Base-by-base conservation (phyloP, 2,797 vertebrate genomes). In the Fistularia tabacaria region DNA sequence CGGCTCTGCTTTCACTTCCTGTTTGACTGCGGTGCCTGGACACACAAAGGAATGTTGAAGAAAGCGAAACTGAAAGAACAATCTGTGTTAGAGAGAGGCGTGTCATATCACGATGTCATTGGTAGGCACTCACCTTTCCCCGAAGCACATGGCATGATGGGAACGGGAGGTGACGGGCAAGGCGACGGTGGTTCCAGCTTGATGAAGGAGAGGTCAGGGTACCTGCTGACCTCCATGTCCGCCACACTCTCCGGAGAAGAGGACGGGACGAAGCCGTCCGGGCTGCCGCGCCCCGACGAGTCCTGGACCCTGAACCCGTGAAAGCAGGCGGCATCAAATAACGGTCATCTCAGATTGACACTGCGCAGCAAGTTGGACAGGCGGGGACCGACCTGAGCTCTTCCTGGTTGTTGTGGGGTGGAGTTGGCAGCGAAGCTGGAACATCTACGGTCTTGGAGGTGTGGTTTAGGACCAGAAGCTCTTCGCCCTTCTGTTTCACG, bases 341-440 rank as follows among this genome's bases (percentile, higher is more conserved):
- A 25, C 2, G 5, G 25, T 25, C 25, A 25, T 25, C 25, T 25
- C 25, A 5, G 25, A 25, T 25, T 25, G 25, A 25, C 25, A 5
- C 25, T 25, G 25, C 25, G 25, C 5, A 25, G 25, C 25, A 5
- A 10, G 7, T n/a, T 3, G 41, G 7, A 12, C 9, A 9, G n/a
- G 8, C 41, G 14, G 8, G 12, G 36, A 3, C 0, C 38, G 68
- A 98, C 97, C 96, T 92, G 67, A 98, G 76, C 66, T 99, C 97
- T 71, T 99, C 97, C 77, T 97, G 95, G 75, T 93, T 95, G 86
- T 94, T 98, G 81, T 99, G 97, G n/a, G 97, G 97, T 0, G 97
- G 97, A 0, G 97, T 99, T 4, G 97, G 97, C 47, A 99, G 90
- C 0, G 96, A 99, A 54, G 96, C 94, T 0, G 97, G 97, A 49